phyloP scores from a whole-genome alignment of 2,113 vertebrate species.

The Craseonycteris thonglongyai region DNA sequence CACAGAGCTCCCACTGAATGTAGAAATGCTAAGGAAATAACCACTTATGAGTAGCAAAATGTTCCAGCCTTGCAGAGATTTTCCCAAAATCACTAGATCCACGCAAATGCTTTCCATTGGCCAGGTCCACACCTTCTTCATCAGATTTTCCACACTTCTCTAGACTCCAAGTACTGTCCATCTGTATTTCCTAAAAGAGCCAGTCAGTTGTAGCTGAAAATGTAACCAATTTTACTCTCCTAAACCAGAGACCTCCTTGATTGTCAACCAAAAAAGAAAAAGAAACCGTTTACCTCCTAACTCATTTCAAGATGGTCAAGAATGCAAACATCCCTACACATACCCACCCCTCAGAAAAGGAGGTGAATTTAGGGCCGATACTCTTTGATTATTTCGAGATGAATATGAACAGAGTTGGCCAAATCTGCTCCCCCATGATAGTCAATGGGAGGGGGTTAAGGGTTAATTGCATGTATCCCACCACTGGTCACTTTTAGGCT shows the following conservation, averaged over 20 bases:
- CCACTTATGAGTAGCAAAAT: constrained; percentile 71
- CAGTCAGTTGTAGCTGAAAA: constrained; percentile 33
- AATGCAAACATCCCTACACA: background rate
- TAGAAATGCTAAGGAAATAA: constrained; percentile 66
- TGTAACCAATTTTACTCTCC: background rate
- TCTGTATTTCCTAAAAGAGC: constrained; percentile 45
- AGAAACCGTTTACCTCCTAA: background rate
- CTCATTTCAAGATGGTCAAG: background rate
- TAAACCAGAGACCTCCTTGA: background rate
- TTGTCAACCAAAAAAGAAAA: background rate
- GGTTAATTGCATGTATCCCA: background rate
- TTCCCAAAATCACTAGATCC: constrained; percentile 71
- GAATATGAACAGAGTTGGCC: background rate
- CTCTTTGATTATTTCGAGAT: background rate
- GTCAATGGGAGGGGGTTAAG: background rate
- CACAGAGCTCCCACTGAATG: constrained; percentile 63
- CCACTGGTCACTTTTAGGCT: background rate
- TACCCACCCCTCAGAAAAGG: background rate
- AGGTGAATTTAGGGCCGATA: background rate
- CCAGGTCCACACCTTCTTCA: constrained; percentile 37
- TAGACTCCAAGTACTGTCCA: constrained; percentile 33
- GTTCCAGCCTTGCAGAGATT: constrained; percentile 69
- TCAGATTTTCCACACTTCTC: constrained; percentile 64
- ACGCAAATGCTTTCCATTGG: constrained; percentile 49
- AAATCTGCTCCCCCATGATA: background rate